Evolutionary conservation across 64 coral and sea anemone genomes (phyloP).

Genomic region (Hydrozoanthus tunicans): DNA sequence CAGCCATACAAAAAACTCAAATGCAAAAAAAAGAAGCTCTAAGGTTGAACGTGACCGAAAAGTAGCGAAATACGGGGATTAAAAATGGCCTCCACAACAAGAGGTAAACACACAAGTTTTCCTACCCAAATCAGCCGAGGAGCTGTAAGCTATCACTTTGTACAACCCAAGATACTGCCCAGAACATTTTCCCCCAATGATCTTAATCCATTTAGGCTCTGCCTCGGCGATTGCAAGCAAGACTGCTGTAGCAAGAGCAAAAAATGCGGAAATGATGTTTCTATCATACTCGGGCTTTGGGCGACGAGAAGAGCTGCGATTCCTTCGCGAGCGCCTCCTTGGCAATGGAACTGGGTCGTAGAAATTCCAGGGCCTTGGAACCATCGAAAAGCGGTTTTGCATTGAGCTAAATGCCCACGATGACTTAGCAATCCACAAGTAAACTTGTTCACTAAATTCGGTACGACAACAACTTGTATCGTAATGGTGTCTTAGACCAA

Average conservation of each 20-base stretch:
- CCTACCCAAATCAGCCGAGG: constrained; percentile 73
- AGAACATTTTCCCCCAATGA: constrained; percentile 71
- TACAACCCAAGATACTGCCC: constrained; percentile 88
- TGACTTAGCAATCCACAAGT: neutral
- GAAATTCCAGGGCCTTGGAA: constrained; percentile 64
- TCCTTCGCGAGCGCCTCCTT: constrained; percentile 66
- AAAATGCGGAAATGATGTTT: constrained; percentile 99
- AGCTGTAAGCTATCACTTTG: constrained; percentile 93
- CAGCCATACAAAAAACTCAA: neutral
- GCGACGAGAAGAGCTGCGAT: constrained; percentile 59
- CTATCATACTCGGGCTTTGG: constrained; percentile 93
- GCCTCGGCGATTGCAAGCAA: constrained; percentile 89
- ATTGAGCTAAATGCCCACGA: neutral
- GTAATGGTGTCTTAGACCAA: neutral
- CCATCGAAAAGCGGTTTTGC: constrained; percentile 7
- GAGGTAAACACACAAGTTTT: constrained; percentile 24
- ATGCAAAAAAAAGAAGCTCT: constrained; percentile 5
- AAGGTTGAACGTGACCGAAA: neutral
- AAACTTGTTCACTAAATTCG: neutral
- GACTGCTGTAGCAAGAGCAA: constrained; percentile 87
- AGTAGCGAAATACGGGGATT: neutral
- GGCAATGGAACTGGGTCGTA: constrained; percentile 50
- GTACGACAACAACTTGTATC: neutral
- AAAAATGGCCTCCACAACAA: constrained; percentile 41
- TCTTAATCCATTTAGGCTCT: constrained; percentile 93